Base-by-base conservation (phyloP, 1,140 invertebrate species). In the Drosophila pallidifrons region DNA sequence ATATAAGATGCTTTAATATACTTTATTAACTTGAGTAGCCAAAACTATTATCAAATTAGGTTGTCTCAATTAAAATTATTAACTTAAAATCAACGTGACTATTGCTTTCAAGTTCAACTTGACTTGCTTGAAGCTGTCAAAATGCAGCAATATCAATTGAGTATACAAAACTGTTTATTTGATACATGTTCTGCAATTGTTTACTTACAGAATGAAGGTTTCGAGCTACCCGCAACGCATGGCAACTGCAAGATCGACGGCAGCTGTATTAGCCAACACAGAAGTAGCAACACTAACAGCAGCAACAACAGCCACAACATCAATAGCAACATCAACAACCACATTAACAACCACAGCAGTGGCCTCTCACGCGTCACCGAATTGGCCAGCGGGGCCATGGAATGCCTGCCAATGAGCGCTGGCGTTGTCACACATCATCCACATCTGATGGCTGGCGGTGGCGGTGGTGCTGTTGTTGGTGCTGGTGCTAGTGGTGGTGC, bases 181-280 rank as follows among this genome's bases (percentile, higher is more conserved):
- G 10, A 52, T 54, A 15, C 43, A 15, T 41, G n/a, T 59, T 4
- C 5, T 3, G 0, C 5, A 4, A 25, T 13, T 4, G 7, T 41
- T 46, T 57, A 5, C 2, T 78, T 89, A 2, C 79, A 91, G 90
- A 91, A 91, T 91, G 90, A 91, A 64, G 68, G 76, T 64, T 91
- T 88, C 55, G 82, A 90, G 47, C 32, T 89, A 54, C 63, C 73
- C 30, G 70, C 77, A 80, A 81, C 83, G 87, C 90, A 91, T 88
- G 83, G 75, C 77, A 83, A 64, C 61, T 74, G 73, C 70, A 91
- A 82, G 58, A 88, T 67, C 32, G 77, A 82, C 76, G 74, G 76
- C 72, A 88, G 67, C 72, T 77, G 88, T 69, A 69, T 77, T 61
- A 70, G 82, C 76, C 65, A 58, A 52, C 58, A 55, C 32, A 69